A percentile compares a stretch with the other conserved stretches of the same genome.
Conservation (phyloP, 2,113 vertebrate genomes). For the Excalfactoria chinensis region DNA sequence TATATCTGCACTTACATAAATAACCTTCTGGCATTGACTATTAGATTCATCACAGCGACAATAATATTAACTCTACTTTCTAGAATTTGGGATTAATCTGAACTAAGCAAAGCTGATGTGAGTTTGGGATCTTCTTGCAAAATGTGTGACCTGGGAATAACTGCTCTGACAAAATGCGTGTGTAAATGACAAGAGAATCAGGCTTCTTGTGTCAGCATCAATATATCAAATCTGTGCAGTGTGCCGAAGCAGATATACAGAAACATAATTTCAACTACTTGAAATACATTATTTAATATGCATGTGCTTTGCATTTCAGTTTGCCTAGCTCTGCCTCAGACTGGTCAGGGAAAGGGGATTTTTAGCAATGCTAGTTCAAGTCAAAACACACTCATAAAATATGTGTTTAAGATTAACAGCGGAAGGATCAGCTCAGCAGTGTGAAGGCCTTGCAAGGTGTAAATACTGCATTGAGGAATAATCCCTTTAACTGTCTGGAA, state of each 20-base stretch:
- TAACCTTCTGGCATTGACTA: background rate
- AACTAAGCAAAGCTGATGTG: background rate
- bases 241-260: slow-evolving; percentile 24
- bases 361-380: slow-evolving; percentile 30
- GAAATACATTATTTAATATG: slow-evolving; percentile 53
- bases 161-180: background rate
- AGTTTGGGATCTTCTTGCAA: slow-evolving; percentile 1
- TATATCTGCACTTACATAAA: background rate
- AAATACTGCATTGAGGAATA: background rate
- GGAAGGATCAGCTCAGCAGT: background rate
- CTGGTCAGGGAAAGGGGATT: slow-evolving; percentile 17
- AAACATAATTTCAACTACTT: slow-evolving; percentile 40
- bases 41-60: background rate
- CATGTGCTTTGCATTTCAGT: background rate
- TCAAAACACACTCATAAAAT: slow-evolving; percentile 35
- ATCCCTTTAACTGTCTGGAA: background rate
- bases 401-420: slow-evolving; percentile 41
- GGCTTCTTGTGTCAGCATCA: slow-evolving; percentile 29
- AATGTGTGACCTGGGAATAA: slow-evolving; percentile 2
- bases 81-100: slow-evolving; percentile 17
- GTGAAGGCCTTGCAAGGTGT: background rate
- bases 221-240: slow-evolving; percentile 8
- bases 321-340: background rate
- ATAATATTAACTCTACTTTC: background rate
- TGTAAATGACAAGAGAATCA: slow-evolving; percentile 12